Evolutionary conservation across 2,888 invertebrate genomes (phyloP).

Genomic region (Dolichopus griseipennis): DNA sequence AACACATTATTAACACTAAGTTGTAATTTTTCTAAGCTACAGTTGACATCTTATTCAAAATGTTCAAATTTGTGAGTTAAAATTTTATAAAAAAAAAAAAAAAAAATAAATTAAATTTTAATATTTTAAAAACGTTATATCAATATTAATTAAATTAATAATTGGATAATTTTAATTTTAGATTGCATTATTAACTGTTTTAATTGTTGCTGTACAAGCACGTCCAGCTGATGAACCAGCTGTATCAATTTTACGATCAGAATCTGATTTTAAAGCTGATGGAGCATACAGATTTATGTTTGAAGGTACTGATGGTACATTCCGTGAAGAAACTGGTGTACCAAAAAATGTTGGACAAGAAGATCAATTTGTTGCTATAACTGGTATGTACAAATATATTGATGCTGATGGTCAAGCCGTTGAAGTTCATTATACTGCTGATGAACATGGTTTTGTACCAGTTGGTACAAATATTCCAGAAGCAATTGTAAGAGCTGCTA

Average conservation of each 20-base stretch:
- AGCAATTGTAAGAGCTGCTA: constrained; percentile 33
- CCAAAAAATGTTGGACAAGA: constrained; percentile 32
- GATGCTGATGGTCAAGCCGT: constrained; percentile 36
- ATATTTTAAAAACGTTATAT: too few relatives aligned
- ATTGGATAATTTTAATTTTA: constrained; percentile 2
- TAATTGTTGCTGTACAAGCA: constrained; percentile 17
- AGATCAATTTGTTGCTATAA: constrained; percentile 31
- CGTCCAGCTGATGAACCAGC: constrained; percentile 19
- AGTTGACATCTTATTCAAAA: not conserved
- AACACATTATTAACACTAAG: not conserved
- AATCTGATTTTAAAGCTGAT: constrained; percentile 31
- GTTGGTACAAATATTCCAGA: constrained; percentile 34
- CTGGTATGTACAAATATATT: constrained; percentile 36
- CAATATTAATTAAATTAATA: constrained; percentile 32
- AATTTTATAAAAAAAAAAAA: too few relatives aligned
- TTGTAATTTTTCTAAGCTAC: not conserved
- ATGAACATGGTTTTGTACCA: constrained; percentile 39
- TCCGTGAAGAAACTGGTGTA: constrained; percentile 35
- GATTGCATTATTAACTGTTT: constrained; percentile 18
- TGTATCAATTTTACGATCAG: constrained; percentile 20
- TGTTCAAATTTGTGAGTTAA: constrained; percentile 2
- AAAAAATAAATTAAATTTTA: not conserved
- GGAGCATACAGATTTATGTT: constrained; percentile 37
- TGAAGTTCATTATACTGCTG: constrained; percentile 37
- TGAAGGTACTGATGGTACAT: constrained; percentile 35